Evolutionary conservation across 2,113 vertebrate genomes (phyloP), one percentile per base, ranked within the genome.

Genomic region (Pipa parva): DNA sequence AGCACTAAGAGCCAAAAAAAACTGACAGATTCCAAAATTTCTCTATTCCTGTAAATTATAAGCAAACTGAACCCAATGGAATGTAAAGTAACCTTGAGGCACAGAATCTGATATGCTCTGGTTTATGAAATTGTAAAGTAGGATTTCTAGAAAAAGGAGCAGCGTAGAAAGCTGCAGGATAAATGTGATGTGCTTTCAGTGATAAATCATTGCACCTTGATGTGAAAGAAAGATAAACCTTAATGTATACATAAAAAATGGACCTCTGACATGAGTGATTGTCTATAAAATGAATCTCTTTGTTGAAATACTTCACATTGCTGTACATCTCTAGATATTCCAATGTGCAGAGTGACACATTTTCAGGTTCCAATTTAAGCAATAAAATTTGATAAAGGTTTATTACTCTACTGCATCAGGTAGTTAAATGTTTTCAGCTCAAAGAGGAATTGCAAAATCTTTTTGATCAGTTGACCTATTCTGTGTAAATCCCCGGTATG

Each of bases 41-140:
- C 64, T 58, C 64, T 49, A 59, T 67, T 67, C 55, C 33, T 36
- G 29, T 59, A 67, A 59, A 67, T 67, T 49, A 67, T 22, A 67
- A 59, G 55, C 21, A 67, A 67, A 59, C 7, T 17, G 28, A 67
- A 67, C 28, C 58, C 64, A 59, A 49, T 59, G 55, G 29, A 50
- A 59, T 67, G 64, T 49, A 50, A 67, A 59, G 52, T 21, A 46
- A 33, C 54, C 64, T 17, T 22, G 4, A 57, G 64, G 29, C 37
- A 17, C 8, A 13, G 27, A 17, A 26, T 25, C 31, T 26, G 20
- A 31, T 26, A 54, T 57, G 37, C 20, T 42, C 50, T 56, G 52
- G 37, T 29, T 29, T 65, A 42, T 11, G 63, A 46, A 42, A 56
- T 20, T 31, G 26, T 46, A 56, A 42, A 56, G 5, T 22, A 17